Evolutionary conservation across 1,140 invertebrate genomes (phyloP).

Genomic region (Nomia melanderi): DNA sequence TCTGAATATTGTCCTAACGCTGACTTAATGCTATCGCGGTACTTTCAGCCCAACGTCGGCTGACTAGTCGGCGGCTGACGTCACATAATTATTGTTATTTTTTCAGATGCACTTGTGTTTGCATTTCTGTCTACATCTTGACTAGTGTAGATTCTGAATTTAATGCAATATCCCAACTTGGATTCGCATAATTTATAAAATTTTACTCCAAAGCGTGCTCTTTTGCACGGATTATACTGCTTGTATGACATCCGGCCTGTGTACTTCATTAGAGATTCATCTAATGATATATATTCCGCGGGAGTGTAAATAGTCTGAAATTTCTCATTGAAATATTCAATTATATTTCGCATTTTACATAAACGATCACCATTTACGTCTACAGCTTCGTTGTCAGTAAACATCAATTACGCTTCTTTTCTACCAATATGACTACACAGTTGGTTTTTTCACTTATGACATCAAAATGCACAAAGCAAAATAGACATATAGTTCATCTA

Average conservation of each 20-base stretch:
- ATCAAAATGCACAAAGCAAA: conserved; percentile 43
- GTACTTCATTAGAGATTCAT: conserved; percentile 53
- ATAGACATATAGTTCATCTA: conserved; percentile 32
- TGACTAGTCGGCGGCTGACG: too few species aligned
- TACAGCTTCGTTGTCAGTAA: conserved; percentile 38
- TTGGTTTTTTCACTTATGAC: conserved; percentile 38
- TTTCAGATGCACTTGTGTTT: too few species aligned
- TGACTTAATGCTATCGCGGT: too few species aligned
- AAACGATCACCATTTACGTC: conserved; percentile 16
- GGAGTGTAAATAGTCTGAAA: conserved; percentile 48
- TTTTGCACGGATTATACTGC: conserved; percentile 35
- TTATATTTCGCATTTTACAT: conserved; percentile 20
- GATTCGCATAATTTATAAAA: conserved; percentile 55
- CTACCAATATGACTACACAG: conserved; percentile 18
- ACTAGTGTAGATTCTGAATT: not conserved
- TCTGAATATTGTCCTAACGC: too few species aligned
- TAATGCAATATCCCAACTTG: conserved; percentile 9
- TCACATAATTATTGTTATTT: too few species aligned
- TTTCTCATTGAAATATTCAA: conserved; percentile 37
- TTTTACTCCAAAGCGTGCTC: too few species aligned
- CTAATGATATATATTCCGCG: conserved; percentile 29
- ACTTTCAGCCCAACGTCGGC: too few species aligned
- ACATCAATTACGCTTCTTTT: conserved; percentile 18
- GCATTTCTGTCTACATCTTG: too few species aligned
- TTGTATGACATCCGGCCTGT: conserved; percentile 40